Evolutionary conservation across 2,113 vertebrate species (phyloP).

Genomic region (Pachypanchax playfairii): DNA sequence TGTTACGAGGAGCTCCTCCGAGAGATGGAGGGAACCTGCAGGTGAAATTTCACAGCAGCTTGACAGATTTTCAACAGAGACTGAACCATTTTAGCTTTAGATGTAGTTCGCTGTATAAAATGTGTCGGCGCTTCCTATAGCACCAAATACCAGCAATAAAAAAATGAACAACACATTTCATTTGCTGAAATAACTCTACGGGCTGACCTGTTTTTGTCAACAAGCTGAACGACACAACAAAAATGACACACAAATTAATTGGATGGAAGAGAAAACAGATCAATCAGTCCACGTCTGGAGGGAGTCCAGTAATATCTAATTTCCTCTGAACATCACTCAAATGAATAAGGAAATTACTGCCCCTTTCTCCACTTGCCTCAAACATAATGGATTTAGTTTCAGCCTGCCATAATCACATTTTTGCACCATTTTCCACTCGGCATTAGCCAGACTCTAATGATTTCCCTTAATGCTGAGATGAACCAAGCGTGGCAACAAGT

Average conservation of each 20-base stretch:
- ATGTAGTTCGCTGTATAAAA: background rate
- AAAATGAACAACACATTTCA: slow-evolving; percentile 28
- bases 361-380: slow-evolving; percentile 33
- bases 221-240: slow-evolving; percentile 31
- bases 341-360: slow-evolving; percentile 47
- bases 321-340: slow-evolving; percentile 66
- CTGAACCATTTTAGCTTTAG: background rate
- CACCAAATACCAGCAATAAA: background rate
- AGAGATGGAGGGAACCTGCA: slow-evolving; percentile 9
- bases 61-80: slow-evolving; percentile 4
- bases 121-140: no score
- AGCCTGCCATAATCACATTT: slow-evolving; percentile 54
- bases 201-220: slow-evolving; percentile 36
- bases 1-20: no score
- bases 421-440: slow-evolving; percentile 47
- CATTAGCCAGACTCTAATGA: slow-evolving; percentile 51
- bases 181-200: slow-evolving; percentile 21
- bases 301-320: slow-evolving; percentile 59
- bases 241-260: slow-evolving; percentile 64
- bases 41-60: slow-evolving; percentile 23
- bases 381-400: slow-evolving; percentile 45
- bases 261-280: slow-evolving; percentile 55
- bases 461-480: slow-evolving; percentile 47
- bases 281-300: slow-evolving; percentile 54
- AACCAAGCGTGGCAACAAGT: slow-evolving; percentile 33